Evolutionary conservation across 1,140 invertebrate species (phyloP).

Genomic region (Rhopalosiphum maidis): DNA sequence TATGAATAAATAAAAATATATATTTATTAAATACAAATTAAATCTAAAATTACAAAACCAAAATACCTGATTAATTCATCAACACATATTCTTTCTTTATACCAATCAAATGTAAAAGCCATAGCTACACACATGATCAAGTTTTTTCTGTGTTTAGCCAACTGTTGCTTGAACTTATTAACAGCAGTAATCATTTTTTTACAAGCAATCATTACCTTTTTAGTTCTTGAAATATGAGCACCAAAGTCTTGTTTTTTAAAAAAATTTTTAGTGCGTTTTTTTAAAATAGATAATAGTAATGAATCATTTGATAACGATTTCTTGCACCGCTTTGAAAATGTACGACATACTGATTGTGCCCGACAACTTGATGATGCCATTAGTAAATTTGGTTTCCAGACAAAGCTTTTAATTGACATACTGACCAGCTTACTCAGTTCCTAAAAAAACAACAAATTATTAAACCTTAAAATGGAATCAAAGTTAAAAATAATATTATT

Average conservation of each 20-base stretch:
- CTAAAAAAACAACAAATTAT: background rate
- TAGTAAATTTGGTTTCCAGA: slow-evolving; percentile 39
- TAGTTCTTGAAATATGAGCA: background rate
- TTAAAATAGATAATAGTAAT: slow-evolving; percentile 27
- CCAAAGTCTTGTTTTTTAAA: slow-evolving; percentile 47
- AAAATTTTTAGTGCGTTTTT: slow-evolving; percentile 24
- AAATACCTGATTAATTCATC: slow-evolving; percentile 65
- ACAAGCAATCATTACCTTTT: slow-evolving; percentile 29
- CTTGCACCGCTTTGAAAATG: background rate
- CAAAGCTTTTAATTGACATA: background rate
- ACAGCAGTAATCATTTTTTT: slow-evolving; percentile 41
- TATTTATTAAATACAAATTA: background rate
- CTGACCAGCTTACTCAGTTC: background rate
- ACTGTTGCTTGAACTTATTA: slow-evolving; percentile 15
- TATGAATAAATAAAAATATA: slow-evolving; percentile 9
- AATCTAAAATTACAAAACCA: background rate
- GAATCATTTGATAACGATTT: slow-evolving; percentile 35
- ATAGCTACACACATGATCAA: slow-evolving; percentile 37
- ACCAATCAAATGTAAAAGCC: slow-evolving; percentile 66
- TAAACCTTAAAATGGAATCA: background rate
- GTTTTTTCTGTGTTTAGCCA: slow-evolving; percentile 35
- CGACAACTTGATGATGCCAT: background rate
- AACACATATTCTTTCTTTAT: slow-evolving; percentile 66
- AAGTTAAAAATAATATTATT: background rate
- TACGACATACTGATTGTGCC: background rate